Base-by-base conservation (phyloP, 2,888 invertebrate genomes). In the Drosophila hamatofila region DNA sequence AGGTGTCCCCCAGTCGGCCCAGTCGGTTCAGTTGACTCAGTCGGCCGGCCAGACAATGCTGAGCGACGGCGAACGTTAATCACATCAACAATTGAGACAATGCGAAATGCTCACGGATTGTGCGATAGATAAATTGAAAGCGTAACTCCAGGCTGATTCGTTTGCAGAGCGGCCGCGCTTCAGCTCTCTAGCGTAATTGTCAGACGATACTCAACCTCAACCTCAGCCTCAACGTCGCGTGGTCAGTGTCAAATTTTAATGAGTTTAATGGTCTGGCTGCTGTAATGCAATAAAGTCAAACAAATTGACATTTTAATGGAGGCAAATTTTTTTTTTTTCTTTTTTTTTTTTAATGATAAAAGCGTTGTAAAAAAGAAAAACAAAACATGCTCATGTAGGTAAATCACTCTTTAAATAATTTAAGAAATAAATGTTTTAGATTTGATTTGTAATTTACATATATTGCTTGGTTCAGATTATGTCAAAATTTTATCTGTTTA, bases 261-360 rank as follows among this genome's bases (percentile, higher is more conserved):
- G 81, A 83, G 73, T 74, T 76, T 85, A 88, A 83, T 81, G 82
- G 74, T 58, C 57, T 73, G 72, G 60, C 54, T 61, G 52, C n/a
- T 51, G 68, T 81, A 75, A 81, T 80, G 78, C 72, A 78, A 80
- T 76, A 78, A 84, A 74, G 58, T 54, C 60, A 33, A 76, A 49
- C 70, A 63, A 78, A 86, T 86, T 86, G 78, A 27, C 77, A 71
- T 75, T 83, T 84, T 88, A 88, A 80, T 88, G 83, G 86, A 75
- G 49, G 73, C 63, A 80, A 84, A 84, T 82, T 69, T 69, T 55
- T 8, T 42, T 55, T 7, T 42, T 77, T 87, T 82, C 69, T 69
- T 55, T 8, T 42, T 55, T 7, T 42, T 77, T 87, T 81, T 72
- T 75, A 80, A 84, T 78, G 70, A 66, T 56, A 84, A 75, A n/a